Evolutionary conservation across 2,888 invertebrate species (phyloP).

Genomic region (Hydriomena furcata): DNA sequence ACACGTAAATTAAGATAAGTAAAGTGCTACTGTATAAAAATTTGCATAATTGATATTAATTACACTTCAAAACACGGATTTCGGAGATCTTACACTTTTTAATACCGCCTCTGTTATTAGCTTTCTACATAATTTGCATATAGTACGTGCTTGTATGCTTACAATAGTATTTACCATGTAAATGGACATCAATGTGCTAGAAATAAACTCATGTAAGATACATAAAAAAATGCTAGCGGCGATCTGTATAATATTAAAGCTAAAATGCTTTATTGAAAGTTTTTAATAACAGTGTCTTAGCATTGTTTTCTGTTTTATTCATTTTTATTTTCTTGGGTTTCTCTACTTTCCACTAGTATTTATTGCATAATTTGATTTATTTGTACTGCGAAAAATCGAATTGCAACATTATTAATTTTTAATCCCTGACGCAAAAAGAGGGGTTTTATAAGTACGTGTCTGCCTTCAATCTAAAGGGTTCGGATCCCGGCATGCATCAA

Average conservation of each 20-base stretch:
- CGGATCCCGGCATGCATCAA: no score
- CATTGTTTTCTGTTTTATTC: no score
- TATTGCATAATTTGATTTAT: no score
- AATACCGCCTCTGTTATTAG: slow-evolving; percentile 18
- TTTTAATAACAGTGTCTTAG: slow-evolving; percentile 5
- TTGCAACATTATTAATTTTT: no score
- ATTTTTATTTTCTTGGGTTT: no score
- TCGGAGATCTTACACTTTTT: slow-evolving; percentile 22
- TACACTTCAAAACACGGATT: slow-evolving; percentile 25
- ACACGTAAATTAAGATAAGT: slow-evolving; percentile 17
- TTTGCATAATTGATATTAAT: slow-evolving; percentile 30
- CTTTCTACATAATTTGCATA: slow-evolving; percentile 19
- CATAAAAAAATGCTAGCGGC: slow-evolving; percentile 11
- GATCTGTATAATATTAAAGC: slow-evolving; percentile 3
- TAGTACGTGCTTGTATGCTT: slow-evolving; percentile 3
- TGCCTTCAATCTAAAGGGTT: no score
- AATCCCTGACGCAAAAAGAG: no score
- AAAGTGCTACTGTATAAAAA: slow-evolving; percentile 23
- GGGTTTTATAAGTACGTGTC: no score
- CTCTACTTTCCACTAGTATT: no score
- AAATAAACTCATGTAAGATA: slow-evolving; percentile 18
- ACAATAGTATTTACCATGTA: slow-evolving; percentile 22
- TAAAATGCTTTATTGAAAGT: slow-evolving; percentile 10
- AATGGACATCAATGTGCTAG: slow-evolving; percentile 18
- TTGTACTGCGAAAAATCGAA: no score